Conservation (phyloP, 2,113 vertebrate species). For the Cyrtonyx montezumae region DNA sequence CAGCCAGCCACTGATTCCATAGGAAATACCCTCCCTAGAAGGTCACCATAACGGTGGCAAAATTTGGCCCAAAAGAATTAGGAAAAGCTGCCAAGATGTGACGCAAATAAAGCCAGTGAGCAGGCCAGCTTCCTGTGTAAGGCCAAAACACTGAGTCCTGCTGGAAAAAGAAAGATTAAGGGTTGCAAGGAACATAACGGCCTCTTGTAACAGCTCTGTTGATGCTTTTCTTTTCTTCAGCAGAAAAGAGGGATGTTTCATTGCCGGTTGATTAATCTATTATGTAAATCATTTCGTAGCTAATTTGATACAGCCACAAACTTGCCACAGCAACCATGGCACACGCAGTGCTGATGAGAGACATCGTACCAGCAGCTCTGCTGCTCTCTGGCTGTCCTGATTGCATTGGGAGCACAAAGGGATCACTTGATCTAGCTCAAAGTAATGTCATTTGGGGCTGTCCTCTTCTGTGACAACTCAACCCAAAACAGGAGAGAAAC, state of each 20-base stretch:
- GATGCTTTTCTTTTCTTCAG: constrained; percentile 48
- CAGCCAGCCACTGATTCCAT: constrained; percentile 53
- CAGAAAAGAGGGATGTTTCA: constrained; percentile 39
- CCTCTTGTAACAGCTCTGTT: constrained; percentile 48
- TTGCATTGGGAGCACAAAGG: neutral
- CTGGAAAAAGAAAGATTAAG: constrained; percentile 45
- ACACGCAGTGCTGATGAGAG: neutral
- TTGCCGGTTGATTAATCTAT: constrained; percentile 64
- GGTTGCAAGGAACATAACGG: constrained; percentile 58
- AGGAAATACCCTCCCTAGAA: constrained; percentile 69
- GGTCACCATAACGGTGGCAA: constrained; percentile 63
- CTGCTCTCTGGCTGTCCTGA: neutral
- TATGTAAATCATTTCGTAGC: constrained; percentile 63
- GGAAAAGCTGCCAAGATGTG: constrained; percentile 47
- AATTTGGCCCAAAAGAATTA: constrained; percentile 49
- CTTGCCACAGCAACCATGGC: constrained; percentile 3
- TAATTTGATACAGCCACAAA: constrained; percentile 54
- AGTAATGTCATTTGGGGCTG: neutral
- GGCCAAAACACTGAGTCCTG: constrained; percentile 2
- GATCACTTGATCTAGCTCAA: neutral
- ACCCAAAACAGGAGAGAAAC: neutral
- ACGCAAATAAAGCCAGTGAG: constrained; percentile 3
- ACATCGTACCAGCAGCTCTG: neutral
- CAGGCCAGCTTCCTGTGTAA: constrained; percentile 41
- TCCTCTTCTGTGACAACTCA: neutral